These are phyloP conservation scores for Resseliella maxima DNA, from an alignment of 2,888 invertebrate species.

Conservation along the genomic window DNA sequence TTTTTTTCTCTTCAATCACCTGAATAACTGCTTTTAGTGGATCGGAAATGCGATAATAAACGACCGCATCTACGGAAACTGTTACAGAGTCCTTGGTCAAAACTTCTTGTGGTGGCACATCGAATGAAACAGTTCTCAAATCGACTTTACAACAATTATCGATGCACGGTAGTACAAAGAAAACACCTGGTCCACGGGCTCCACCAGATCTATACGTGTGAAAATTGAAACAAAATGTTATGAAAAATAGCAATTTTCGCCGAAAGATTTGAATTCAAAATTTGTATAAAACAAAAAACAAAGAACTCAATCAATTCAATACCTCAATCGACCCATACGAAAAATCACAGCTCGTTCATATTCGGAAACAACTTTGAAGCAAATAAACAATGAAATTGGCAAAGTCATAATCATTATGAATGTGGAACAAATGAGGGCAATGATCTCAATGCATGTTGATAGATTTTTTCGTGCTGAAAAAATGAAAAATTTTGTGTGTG, in stretches of 20 bases:
- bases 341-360: slow-evolving; percentile 92
- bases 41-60: slow-evolving; percentile 84
- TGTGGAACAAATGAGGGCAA: slow-evolving; percentile 78
- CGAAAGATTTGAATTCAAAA: background rate
- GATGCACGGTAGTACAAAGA: slow-evolving; percentile 94
- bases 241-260: background rate
- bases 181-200: slow-evolving; percentile 80
- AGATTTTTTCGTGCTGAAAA: slow-evolving; percentile 75
- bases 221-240: background rate
- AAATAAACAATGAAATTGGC: slow-evolving; percentile 85
- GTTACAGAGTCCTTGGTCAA: slow-evolving; percentile 95
- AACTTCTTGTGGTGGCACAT: slow-evolving; percentile 96
- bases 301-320: background rate
- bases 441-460: slow-evolving; percentile 78
- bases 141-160: slow-evolving; percentile 94
- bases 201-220: background rate
- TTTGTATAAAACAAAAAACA: background rate
- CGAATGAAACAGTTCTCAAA: slow-evolving; percentile 92
- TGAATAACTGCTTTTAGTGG: slow-evolving; percentile 79
- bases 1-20: too few species aligned
- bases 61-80: slow-evolving; percentile 91
- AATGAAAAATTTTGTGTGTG: too few species aligned
- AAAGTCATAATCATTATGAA: slow-evolving; percentile 80
- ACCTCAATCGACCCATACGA: slow-evolving; percentile 80
- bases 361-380: slow-evolving; percentile 89